These are phyloP conservation scores for Corbicula japonica DNA, from an alignment of 2,888 invertebrate species.

Conservation along the genomic window DNA sequence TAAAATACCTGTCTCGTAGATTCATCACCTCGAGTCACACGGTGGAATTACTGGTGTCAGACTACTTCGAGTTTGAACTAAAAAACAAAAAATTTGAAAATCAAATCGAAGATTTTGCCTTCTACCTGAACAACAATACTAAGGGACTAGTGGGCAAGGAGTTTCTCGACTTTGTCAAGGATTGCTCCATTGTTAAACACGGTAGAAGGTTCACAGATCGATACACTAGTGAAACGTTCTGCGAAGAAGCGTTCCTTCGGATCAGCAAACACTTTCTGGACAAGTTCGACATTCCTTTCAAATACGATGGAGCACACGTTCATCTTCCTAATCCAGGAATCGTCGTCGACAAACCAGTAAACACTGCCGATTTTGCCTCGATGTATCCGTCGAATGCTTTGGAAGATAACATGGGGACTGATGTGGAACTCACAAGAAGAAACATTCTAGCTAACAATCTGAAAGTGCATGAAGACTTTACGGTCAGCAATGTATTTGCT, in stretches of 20 bases:
- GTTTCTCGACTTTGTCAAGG: background rate
- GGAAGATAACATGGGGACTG: background rate
- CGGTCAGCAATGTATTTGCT: background rate
- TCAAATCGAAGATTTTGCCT: background rate
- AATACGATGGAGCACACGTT: slow-evolving; percentile 23
- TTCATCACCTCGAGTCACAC: background rate
- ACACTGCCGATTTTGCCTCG: slow-evolving; percentile 13
- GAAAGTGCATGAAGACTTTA: background rate
- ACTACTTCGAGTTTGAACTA: slow-evolving; percentile 7
- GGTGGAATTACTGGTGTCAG: background rate
- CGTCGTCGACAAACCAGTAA: slow-evolving; percentile 13
- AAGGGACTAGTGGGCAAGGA: background rate
- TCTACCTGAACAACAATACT: background rate
- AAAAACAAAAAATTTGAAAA: background rate
- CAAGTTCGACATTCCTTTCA: slow-evolving; percentile 2
- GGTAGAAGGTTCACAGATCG: slow-evolving; percentile 6
- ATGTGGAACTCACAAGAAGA: background rate
- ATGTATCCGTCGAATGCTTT: slow-evolving; percentile 12
- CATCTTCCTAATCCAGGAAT: slow-evolving; percentile 14
- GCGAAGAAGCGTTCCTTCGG: background rate
- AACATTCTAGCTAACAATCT: background rate
- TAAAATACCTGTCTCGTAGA: slow-evolving; percentile 11
- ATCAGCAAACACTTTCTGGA: slow-evolving; percentile 21
- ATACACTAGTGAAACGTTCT: slow-evolving; percentile 13
- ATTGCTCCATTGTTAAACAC: background rate